These are phyloP conservation scores for Parus major DNA, from an alignment of 2,113 vertebrate genomes.

Conservation along the genomic window DNA sequence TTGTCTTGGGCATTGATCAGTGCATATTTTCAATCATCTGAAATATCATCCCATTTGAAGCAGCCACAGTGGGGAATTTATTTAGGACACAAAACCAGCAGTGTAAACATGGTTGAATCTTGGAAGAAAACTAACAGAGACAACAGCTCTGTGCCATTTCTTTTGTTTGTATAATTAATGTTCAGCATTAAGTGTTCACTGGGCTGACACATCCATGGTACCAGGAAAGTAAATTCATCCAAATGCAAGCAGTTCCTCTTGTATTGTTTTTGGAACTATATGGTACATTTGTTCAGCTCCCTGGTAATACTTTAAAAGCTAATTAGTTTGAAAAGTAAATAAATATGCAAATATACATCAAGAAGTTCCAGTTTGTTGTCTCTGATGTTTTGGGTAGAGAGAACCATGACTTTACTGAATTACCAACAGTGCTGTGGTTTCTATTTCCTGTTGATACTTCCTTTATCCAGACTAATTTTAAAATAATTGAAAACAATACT, in stretches of 20 bases:
- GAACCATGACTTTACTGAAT: not conserved
- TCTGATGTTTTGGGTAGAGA: constrained; percentile 29
- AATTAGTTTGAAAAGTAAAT: constrained; percentile 73
- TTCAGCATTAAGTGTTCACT: constrained; percentile 62
- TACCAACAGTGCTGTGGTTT: not conserved
- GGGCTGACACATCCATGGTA: constrained; percentile 20
- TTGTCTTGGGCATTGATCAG: not conserved
- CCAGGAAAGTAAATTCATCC: constrained; percentile 55
- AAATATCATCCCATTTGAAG: constrained; percentile 13
- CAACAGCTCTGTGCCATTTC: constrained; percentile 29
- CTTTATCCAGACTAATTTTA: not conserved
- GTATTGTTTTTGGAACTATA: constrained; percentile 38
- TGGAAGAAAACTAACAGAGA: constrained; percentile 37
- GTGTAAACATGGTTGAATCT: constrained; percentile 7
- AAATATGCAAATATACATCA: constrained; percentile 35
- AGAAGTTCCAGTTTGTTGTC: constrained; percentile 25
- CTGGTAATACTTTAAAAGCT: constrained; percentile 52
- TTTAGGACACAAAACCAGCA: constrained; percentile 17
- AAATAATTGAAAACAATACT: not conserved
- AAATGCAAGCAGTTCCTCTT: constrained; percentile 60
- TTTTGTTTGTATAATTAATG: constrained; percentile 66
- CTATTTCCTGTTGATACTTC: not conserved
- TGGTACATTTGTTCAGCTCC: constrained; percentile 50
- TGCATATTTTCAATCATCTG: not conserved
- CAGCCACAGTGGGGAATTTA: constrained; percentile 34